Evolutionary conservation across 1,140 invertebrate species (phyloP).

Genomic region (Matsumurasca onukii): DNA sequence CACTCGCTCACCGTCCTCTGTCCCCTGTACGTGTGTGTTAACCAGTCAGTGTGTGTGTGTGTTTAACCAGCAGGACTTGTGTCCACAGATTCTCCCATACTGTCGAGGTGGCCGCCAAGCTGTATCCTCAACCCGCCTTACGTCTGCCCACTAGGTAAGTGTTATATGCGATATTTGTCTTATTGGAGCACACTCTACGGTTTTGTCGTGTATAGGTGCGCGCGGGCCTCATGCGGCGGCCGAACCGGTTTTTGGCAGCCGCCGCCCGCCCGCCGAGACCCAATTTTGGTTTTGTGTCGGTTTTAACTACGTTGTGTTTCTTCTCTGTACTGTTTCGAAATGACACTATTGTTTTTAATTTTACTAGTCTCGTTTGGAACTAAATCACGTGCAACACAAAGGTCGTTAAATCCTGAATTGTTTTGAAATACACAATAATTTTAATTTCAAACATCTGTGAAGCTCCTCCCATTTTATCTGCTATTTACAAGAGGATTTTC

Average conservation of each 20-base stretch:
- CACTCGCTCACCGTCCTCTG: conserved; percentile 6
- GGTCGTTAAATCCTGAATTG: too few species aligned
- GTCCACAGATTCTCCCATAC: background rate
- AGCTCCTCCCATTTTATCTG: too few species aligned
- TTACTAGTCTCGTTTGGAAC: too few species aligned
- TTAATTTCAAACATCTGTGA: too few species aligned
- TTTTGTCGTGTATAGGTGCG: background rate
- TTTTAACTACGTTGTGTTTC: too few species aligned
- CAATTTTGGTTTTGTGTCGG: too few species aligned
- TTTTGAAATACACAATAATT: too few species aligned
- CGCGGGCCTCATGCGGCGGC: background rate
- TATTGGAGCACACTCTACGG: conserved; percentile 16
- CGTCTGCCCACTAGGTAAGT: conserved; percentile 24
- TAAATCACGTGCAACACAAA: too few species aligned
- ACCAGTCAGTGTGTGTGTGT: background rate
- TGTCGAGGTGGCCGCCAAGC: conserved; percentile 19
- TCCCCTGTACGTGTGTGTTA: background rate
- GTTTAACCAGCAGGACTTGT: background rate
- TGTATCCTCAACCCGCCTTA: conserved; percentile 17
- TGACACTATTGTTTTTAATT: too few species aligned
- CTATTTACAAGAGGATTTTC: too few species aligned
- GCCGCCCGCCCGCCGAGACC: too few species aligned
- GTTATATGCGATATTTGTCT: background rate
- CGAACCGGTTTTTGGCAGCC: background rate
- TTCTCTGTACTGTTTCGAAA: too few species aligned